Conservation (phyloP, 1,140 invertebrate species). For the Sinonovacula constricta region DNA sequence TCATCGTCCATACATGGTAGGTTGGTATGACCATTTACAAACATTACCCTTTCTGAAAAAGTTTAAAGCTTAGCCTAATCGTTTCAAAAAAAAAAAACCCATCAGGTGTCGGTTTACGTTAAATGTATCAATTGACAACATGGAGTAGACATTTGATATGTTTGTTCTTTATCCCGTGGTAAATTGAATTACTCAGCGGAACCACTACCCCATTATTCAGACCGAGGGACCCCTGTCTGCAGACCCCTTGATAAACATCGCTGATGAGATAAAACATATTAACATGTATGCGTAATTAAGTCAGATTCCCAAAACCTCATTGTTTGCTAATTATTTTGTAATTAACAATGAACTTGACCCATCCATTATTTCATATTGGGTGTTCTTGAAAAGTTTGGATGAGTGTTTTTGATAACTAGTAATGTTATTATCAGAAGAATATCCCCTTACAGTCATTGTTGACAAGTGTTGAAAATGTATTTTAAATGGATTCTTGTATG, state of each 20-base stretch:
- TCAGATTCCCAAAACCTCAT: constrained; percentile 9
- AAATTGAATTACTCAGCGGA: constrained; percentile 52
- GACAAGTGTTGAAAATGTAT: too few relatives aligned
- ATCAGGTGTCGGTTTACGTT: constrained; percentile 37
- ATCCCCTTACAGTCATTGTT: background rate
- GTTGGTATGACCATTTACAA: too few relatives aligned
- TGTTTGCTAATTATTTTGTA: constrained; percentile 39
- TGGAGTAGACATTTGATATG: constrained; percentile 26
- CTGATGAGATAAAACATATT: constrained; percentile 2
- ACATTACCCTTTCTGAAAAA: too few relatives aligned
- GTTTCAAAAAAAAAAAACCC: too few relatives aligned
- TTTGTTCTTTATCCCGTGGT: constrained; percentile 25
- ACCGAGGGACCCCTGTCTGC: constrained; percentile 35
- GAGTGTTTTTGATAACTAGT: background rate
- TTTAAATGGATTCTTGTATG: too few relatives aligned
- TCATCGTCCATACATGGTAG: too few relatives aligned
- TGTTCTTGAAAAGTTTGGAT: too few relatives aligned
- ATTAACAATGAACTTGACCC: constrained; percentile 10
- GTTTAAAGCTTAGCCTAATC: too few relatives aligned
- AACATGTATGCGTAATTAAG: constrained; percentile 46
- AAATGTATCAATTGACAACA: constrained; percentile 31
- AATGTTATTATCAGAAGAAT: background rate
- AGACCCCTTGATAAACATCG: constrained; percentile 29
- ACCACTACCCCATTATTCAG: constrained; percentile 38
- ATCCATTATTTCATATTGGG: too few relatives aligned